Percentiles rank a stretch among this genome's conserved stretches.
These are phyloP conservation scores for Hydropotes inermis DNA, from an alignment of 2,113 vertebrate genomes.

Conservation along the genomic window DNA sequence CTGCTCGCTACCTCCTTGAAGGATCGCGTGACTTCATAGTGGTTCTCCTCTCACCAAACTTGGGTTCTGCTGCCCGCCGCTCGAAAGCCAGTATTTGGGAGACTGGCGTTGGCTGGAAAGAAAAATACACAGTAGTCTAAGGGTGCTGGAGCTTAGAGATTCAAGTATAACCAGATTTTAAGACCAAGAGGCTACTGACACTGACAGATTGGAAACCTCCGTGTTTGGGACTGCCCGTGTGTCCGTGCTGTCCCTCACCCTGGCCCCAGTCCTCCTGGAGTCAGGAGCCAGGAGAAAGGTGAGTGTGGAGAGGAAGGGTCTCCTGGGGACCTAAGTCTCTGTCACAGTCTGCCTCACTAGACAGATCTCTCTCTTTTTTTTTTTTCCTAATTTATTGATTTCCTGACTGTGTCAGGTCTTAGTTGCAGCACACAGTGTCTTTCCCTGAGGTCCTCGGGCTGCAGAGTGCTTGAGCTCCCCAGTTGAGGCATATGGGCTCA, in stretches of 20 bases:
- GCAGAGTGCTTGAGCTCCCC: neutral
- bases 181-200: neutral
- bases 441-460: neutral
- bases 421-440: neutral
- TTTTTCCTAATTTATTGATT: neutral
- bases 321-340: neutral
- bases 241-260: fast-evolving
- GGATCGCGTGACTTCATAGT: neutral
- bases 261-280: neutral
- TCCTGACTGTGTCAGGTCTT: neutral
- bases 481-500: neutral
- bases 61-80: fast-evolving
- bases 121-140: neutral
- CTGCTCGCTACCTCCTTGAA: fast-evolving
- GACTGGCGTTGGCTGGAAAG: neutral
- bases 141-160: neutral
- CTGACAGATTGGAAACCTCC: neutral
- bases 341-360: neutral
- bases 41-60: neutral
- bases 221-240: fast-evolving
- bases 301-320: neutral
- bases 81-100: neutral
- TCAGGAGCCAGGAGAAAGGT: neutral
- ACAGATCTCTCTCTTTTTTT: neutral
- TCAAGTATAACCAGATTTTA: neutral